Evolutionary conservation across 1,140 invertebrate genomes (phyloP), one percentile per base, ranked within the genome.

Genomic region (Drosophila sturtevanti): DNA sequence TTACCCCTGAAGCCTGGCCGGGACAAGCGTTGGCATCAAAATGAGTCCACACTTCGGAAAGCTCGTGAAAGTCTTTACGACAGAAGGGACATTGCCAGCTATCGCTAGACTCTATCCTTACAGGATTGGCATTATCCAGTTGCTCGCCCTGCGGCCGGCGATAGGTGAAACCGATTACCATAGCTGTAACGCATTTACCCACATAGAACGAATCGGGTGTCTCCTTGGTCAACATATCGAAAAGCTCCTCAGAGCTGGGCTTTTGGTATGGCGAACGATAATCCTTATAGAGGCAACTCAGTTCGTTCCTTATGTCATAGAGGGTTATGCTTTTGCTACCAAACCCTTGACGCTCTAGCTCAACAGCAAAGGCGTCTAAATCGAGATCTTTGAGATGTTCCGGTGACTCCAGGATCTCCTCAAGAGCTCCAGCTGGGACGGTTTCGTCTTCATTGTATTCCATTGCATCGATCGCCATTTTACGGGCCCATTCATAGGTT

Each of bases 391-490:
- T 98, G 0, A 99, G 93, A 81, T 97, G 94, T 79, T 99, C 98
- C 0, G 99, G 98, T 1, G 97, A 96, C 92, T 99, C 97, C 0
- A 99, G 92, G 89, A 99, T 99, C 92, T 99, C 98, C 89, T 99
- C 98, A 0, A 99, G 92, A 14, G 99, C 98, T 2, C 97, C 97
- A 0, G 98, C 98, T 0, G 98, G 98, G 93, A 99, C 99, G 0
- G 96, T 96, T 71, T 98, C 97, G 85, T 98, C 97, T 79, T 99
- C 98, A 79, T 99, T 98, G 78, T 99, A 99, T 79, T 99, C 99
- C 10, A 99, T 92, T 6, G 99, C 99, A 93, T 99, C 99, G 0
- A 99, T 98, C 3, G 99, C 99, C 98, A 99, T 99, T 93, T 99
- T 99, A 18, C 98, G 93, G 0, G 99, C 99, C 98, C 98, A 99